Percentiles rank a stretch among this genome's conserved stretches.
These are phyloP conservation scores for Lottia scabra DNA, from an alignment of 2,888 invertebrate genomes.

Conservation along the genomic window DNA sequence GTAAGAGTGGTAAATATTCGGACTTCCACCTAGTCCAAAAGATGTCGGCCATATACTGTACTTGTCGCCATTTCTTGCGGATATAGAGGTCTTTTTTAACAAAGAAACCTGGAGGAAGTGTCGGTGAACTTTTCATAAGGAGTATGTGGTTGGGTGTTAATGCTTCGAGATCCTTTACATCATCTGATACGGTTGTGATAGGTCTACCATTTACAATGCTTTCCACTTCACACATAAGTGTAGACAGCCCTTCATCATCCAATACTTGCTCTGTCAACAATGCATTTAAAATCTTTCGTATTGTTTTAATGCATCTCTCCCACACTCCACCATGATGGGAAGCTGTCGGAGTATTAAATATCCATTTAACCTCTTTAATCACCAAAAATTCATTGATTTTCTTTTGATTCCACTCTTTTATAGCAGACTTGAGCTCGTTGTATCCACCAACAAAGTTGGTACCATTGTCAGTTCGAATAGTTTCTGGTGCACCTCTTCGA, in stretches of 20 bases:
- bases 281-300: not conserved
- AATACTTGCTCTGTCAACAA: not conserved
- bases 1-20: too few species aligned
- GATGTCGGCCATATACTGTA: too few species aligned
- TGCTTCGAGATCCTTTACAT: not conserved
- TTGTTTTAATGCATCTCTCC: not conserved
- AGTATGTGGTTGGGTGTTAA: too few species aligned
- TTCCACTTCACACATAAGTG: not conserved
- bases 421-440: not conserved
- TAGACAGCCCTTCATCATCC: not conserved
- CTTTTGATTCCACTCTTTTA: not conserved
- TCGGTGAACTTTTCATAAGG: too few species aligned
- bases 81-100: too few species aligned
- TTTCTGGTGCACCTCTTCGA: not conserved
- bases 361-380: not conserved
- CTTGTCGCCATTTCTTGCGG: too few species aligned
- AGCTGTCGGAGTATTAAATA: not conserved
- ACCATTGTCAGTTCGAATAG: not conserved
- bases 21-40: too few species aligned
- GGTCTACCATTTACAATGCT: not conserved
- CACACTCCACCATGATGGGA: not conserved
- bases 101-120: too few species aligned
- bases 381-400: not conserved
- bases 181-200: not conserved
- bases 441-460: not conserved